phyloP scores from a whole-genome alignment of 2,888 invertebrate species.

The Oxyteleia sp. region DNA sequence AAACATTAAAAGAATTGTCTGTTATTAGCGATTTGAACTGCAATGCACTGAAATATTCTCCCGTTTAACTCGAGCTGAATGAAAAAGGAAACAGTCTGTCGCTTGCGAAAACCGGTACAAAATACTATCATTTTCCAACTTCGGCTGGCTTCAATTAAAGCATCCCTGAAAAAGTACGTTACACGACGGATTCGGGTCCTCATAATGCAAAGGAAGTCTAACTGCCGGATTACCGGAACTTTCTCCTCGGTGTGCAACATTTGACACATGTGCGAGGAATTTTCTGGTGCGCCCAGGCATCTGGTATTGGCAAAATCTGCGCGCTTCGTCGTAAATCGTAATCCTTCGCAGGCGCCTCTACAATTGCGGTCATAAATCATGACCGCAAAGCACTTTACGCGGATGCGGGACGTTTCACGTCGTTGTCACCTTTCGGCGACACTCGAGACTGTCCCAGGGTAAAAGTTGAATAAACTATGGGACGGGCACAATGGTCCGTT shows the following conservation, averaged over 20 bases:
- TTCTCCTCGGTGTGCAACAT: conserved; percentile 32
- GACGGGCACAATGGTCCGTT: conserved; percentile 39
- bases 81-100: too few species aligned
- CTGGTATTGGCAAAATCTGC: conserved; percentile 50
- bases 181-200: not conserved
- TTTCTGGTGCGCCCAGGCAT: conserved; percentile 14
- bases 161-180: not conserved
- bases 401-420: conserved; percentile 20
- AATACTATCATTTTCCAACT: not conserved
- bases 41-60: too few species aligned
- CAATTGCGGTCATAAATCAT: conserved; percentile 57
- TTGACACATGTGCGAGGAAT: conserved; percentile 37
- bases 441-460: conserved; percentile 17
- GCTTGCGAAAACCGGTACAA: too few species aligned
- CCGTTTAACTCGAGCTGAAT: too few species aligned
- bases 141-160: not conserved
- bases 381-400: conserved; percentile 18
- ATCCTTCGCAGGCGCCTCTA: conserved; percentile 48
- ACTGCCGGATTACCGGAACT: conserved; percentile 36
- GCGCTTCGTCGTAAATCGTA: conserved; percentile 30
- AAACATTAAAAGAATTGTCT: too few species aligned
- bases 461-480: conserved; percentile 24
- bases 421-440: conserved; percentile 28
- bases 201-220: conserved; percentile 19
- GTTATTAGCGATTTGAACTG: too few species aligned